Base-by-base conservation (phyloP, 2,797 vertebrate species). In the Pipistrellus kuhlii region DNA sequence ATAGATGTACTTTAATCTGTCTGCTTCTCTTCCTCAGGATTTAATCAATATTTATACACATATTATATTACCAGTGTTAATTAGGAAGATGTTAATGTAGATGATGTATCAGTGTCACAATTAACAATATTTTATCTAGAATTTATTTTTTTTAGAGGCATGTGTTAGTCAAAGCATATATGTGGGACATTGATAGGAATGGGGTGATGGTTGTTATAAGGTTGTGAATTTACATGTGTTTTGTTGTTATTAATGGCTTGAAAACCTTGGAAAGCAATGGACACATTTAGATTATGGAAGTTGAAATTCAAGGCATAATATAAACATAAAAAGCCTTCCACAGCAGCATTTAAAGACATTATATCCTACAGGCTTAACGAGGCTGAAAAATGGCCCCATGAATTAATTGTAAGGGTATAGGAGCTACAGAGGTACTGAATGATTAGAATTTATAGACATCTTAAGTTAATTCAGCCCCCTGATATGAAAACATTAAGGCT, bases 231-330 rank as follows among this genome's bases (percentile, higher is more conserved):
- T 55, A 85, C 23, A 78, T 57, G 6, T 6, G 1, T 41, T 72
- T 87, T 85, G 21, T 4, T 23, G 55, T 77, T 53, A 13, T 62
- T 88, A 57, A 38, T 77, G 48, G 17, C 14, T 66, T 92, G 4
- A 68, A 87, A 92, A 14, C 0, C 35, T 83, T 55, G 62, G 86
- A 95, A 85, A 62, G 15, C 14, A 89, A 91, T 91, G 20, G 30
- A 72, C 8, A 75, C 18, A 57, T 87, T 73, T 90, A 87, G 41
- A 80, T 80, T 53, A 69, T 73, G n/a, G 3, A 72, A 78, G 25
- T 89, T 83, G 59, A 86, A 94, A 92, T 90, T 59, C 71, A 68
- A 57, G 2, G 17, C 46, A 69, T 64, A 48, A 25, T 55, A 0
- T 68, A 84, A 84, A 92, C 68, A 20, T 32, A 30, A 94, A 73